Conservation (phyloP, 2,113 vertebrate genomes). For the Dunckerocampus dactyliophorus region DNA sequence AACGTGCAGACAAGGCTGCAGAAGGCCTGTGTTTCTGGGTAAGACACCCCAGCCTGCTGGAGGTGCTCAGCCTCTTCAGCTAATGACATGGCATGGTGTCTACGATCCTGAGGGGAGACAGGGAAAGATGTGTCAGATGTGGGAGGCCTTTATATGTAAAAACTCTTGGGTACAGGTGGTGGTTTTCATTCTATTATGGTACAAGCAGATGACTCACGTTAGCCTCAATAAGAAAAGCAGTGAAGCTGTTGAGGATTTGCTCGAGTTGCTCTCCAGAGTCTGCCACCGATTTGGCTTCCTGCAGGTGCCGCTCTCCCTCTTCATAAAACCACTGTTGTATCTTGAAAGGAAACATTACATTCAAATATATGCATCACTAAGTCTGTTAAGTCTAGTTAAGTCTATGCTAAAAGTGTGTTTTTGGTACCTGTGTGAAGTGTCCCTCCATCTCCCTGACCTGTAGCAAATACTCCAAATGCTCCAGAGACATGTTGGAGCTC, state of each 20-base stretch:
- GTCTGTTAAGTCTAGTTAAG: neutral
- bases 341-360: slow-evolving; percentile 53
- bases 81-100: slow-evolving; percentile 73
- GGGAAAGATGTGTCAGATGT: neutral
- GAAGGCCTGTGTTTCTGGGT: slow-evolving; percentile 72
- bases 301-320: slow-evolving; percentile 75
- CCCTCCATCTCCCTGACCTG: slow-evolving; percentile 76
- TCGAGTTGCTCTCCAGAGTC: slow-evolving; percentile 67
- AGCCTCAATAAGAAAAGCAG: slow-evolving; percentile 81
- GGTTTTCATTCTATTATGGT: no score
- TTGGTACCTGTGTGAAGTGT: slow-evolving; percentile 77
- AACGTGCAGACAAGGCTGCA: slow-evolving; percentile 64
- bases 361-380: neutral
- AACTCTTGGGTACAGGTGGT: no score
- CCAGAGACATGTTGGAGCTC: slow-evolving; percentile 81
- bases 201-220: slow-evolving; percentile 67
- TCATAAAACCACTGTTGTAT: slow-evolving; percentile 81
- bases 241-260: slow-evolving; percentile 67
- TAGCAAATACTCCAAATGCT: slow-evolving; percentile 78
- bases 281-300: slow-evolving; percentile 66
- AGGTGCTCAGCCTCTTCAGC: slow-evolving; percentile 76
- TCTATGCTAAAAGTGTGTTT: no score
- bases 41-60: slow-evolving; percentile 15
- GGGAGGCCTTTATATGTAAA: no score
- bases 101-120: slow-evolving; percentile 71